These are phyloP conservation scores for Acanthochromis polyacanthus DNA, from an alignment of 2,113 vertebrate genomes.

Conservation along the genomic window DNA sequence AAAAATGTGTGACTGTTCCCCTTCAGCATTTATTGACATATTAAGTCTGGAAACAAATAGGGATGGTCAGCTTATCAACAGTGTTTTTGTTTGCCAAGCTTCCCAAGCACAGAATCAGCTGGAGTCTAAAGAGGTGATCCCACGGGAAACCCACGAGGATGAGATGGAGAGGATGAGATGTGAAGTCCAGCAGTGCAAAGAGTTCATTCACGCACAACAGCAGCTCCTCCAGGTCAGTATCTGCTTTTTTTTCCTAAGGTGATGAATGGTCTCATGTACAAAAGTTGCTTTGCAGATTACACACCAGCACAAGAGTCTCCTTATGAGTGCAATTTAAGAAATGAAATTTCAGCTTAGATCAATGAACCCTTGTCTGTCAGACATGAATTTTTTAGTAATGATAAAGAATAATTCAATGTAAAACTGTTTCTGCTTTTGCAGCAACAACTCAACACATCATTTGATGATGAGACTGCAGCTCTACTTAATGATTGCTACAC, in stretches of 20 bases:
- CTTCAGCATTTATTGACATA: no score
- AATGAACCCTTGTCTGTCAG: neutral
- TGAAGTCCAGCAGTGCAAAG: constrained; percentile 96
- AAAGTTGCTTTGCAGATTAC: no score
- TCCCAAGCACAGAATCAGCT: constrained; percentile 86
- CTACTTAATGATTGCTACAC: constrained; percentile 94
- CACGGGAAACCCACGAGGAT: constrained; percentile 90
- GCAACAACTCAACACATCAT: constrained; percentile 91
- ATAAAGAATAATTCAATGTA: neutral
- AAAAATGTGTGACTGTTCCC: no score
- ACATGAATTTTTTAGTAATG: neutral
- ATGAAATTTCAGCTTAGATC: no score
- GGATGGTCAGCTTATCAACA: neutral
- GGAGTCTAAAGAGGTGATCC: constrained; percentile 86
- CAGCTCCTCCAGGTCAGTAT: constrained; percentile 91
- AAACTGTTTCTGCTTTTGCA: constrained; percentile 62
- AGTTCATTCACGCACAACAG: constrained; percentile 96
- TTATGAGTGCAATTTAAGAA: no score
- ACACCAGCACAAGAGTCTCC: no score
- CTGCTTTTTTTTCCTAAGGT: neutral
- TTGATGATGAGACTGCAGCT: constrained; percentile 93
- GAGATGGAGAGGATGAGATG: constrained; percentile 90
- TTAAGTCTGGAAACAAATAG: neutral
- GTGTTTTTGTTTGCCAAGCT: constrained; percentile 75
- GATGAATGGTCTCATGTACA: neutral